These are phyloP conservation scores for Phaethon lepturus DNA, from an alignment of 2,113 vertebrate genomes.

Conservation along the genomic window DNA sequence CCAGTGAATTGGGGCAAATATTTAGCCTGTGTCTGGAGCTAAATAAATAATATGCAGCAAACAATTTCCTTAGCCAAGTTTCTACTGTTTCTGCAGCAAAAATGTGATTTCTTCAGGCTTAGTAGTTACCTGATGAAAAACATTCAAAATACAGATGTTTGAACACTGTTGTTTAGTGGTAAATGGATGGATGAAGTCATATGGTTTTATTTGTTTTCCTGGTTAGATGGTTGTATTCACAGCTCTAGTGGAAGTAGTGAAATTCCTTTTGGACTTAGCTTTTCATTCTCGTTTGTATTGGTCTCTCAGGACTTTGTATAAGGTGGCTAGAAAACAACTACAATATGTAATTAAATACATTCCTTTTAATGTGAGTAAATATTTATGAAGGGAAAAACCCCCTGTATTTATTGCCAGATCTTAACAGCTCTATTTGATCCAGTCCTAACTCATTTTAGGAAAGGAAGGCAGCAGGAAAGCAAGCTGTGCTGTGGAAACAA, in stretches of 20 bases:
- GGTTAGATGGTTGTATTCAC: neutral
- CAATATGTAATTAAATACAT: neutral
- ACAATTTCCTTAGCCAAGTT: neutral
- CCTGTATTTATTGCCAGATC: neutral
- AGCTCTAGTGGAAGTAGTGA: neutral
- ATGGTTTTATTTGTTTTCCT: neutral
- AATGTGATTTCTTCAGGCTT: neutral
- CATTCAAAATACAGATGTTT: neutral
- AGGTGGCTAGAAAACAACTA: neutral
- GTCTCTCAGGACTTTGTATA: neutral
- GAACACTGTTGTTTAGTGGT: neutral
- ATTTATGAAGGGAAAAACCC: neutral
- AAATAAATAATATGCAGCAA: conserved; percentile 1
- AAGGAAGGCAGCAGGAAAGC: neutral
- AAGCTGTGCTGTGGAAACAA: neutral
- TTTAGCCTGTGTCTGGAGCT: neutral
- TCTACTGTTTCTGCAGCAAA: neutral
- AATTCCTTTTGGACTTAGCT: neutral
- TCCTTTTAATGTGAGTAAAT: neutral
- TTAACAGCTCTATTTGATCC: neutral
- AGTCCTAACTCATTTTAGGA: neutral
- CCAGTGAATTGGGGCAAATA: conserved; percentile 5
- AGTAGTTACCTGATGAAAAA: neutral
- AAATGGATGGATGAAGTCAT: neutral
- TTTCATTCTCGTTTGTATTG: neutral